Percentiles rank a stretch among this genome's conserved stretches.
phyloP scores from a whole-genome alignment of 2,888 invertebrate genomes.

The Bimastos eiseni region DNA sequence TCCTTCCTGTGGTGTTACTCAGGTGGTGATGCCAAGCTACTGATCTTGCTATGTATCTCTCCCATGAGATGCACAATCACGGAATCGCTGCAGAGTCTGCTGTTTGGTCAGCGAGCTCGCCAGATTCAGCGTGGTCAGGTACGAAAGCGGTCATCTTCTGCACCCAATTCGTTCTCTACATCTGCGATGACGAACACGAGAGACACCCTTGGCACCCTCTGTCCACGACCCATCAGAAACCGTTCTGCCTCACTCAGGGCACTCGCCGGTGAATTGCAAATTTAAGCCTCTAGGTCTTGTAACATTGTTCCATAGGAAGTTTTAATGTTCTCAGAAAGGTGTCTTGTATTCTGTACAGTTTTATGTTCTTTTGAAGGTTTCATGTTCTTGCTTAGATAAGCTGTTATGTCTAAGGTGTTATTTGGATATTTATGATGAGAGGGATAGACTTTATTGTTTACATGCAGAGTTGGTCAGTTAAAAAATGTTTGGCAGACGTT shows the following conservation, averaged over 20 bases:
- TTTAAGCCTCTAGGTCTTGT: background rate
- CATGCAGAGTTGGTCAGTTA: background rate
- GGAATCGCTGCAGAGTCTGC: slow-evolving; percentile 55
- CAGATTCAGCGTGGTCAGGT: slow-evolving; percentile 56
- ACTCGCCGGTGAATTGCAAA: background rate
- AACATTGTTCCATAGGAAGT: background rate
- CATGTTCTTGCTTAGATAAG: background rate
- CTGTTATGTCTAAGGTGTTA: background rate
- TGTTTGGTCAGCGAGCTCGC: slow-evolving; percentile 55
- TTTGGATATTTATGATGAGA: background rate
- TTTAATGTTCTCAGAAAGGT: background rate
- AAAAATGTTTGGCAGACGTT: background rate
- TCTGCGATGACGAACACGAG: background rate
- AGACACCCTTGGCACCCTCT: background rate
- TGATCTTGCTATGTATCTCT: slow-evolving; percentile 55
- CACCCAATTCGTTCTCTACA: slow-evolving; percentile 8
- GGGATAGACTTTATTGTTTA: background rate
- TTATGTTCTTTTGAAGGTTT: background rate
- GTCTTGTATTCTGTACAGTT: background rate
- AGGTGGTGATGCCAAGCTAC: slow-evolving; percentile 58
- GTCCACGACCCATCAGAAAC: background rate
- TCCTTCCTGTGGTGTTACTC: slow-evolving; percentile 7
- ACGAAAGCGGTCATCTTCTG: slow-evolving; percentile 24
- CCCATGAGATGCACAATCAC: slow-evolving; percentile 54
- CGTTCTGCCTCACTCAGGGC: slow-evolving; percentile 1